Conservation (phyloP, 2,888 invertebrate species). For the Sphaeridia pumilis region DNA sequence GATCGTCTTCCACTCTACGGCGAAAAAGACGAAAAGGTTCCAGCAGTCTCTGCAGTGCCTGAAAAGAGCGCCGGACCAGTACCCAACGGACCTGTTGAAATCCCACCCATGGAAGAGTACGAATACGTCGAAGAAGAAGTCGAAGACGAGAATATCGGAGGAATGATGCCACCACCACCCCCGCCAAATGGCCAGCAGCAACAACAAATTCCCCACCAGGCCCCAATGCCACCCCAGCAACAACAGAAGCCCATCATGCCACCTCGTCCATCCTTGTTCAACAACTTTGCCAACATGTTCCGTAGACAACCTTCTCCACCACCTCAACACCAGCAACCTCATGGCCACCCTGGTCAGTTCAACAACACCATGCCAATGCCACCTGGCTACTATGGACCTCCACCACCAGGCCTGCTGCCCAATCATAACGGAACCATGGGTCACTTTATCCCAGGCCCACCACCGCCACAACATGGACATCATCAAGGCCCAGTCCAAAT, state of each 20-base stretch:
- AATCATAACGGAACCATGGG: conserved; percentile 2
- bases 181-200: conserved; percentile 4
- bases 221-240: no score
- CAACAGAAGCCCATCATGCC: not conserved
- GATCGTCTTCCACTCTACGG: conserved; percentile 34
- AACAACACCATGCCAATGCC: conserved; percentile 6
- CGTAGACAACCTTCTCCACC: conserved; percentile 3
- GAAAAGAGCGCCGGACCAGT: not conserved
- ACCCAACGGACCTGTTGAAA: conserved; percentile 17
- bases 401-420: conserved; percentile 8
- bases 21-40: conserved; percentile 10
- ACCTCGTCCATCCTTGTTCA: conserved; percentile 7
- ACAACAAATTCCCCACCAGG: not conserved
- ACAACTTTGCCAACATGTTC: conserved; percentile 8
- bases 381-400: conserved; percentile 11
- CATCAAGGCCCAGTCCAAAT: not conserved
- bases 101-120: conserved; percentile 18
- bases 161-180: conserved; percentile 17
- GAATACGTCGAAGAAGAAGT: conserved; percentile 14
- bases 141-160: conserved; percentile 11
- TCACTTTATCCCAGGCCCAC: not conserved
- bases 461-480: conserved; percentile 3
- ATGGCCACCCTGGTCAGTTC: no score
- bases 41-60: not conserved
- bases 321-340: not conserved